Conservation (phyloP, 2,797 vertebrate genomes). For the Ibycter americanus region DNA sequence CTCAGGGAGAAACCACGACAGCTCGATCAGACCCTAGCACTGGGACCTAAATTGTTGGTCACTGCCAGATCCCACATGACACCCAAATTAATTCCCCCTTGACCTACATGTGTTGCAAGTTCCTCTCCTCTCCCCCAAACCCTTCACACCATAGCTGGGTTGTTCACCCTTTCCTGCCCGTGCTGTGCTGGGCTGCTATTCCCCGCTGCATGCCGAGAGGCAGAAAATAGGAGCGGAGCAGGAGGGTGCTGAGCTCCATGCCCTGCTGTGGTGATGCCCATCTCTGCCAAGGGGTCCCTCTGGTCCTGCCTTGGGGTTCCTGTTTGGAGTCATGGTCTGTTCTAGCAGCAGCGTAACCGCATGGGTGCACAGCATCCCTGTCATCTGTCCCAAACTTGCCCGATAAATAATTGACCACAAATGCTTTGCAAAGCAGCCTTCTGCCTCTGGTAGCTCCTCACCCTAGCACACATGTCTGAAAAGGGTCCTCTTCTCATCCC, state of each 20-base stretch:
- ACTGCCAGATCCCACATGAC: background rate
- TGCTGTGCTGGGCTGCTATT: background rate
- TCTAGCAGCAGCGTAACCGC: background rate
- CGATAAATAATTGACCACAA: background rate
- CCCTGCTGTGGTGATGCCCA: background rate
- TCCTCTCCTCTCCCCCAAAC: background rate
- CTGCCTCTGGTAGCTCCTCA: background rate
- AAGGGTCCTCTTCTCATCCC: background rate
- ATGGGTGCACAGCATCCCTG: rapidly evolving
- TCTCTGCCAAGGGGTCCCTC: background rate
- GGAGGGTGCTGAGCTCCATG: background rate
- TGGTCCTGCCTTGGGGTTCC: background rate
- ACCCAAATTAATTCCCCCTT: background rate
- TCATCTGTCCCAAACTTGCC: background rate
- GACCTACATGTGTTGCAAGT: background rate
- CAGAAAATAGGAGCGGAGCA: background rate
- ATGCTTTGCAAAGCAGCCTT: background rate
- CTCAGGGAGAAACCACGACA: background rate
- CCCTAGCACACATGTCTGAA: rapidly evolving
- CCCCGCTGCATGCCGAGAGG: background rate
- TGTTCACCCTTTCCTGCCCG: background rate
- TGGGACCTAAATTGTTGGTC: background rate
- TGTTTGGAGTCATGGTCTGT: background rate
- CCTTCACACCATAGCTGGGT: background rate
- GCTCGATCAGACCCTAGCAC: background rate